phyloP scores from a whole-genome alignment of 37 sponge, comb jelly and placozoan genomes.

The Haliclona indistincta region DNA sequence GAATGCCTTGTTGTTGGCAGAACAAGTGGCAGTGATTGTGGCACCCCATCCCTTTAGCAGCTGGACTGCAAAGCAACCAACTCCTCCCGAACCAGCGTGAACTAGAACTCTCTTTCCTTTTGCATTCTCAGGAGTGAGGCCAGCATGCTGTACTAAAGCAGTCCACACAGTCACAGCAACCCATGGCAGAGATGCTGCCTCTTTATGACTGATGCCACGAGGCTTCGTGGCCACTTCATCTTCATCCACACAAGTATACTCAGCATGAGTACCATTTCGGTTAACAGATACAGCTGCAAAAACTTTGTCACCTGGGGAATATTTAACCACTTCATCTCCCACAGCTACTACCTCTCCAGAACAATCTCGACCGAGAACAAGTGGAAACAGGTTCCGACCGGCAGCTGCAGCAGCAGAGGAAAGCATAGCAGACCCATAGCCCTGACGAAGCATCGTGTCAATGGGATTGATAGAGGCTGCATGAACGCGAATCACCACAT shows the following conservation, averaged over 20 bases:
- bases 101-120: constrained; percentile 71
- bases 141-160: constrained; percentile 74
- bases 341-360: constrained; percentile 84
- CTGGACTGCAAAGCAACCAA: constrained; percentile 81
- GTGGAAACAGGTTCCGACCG: constrained; percentile 42
- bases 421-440: constrained; percentile 46
- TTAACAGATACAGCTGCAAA: constrained; percentile 43
- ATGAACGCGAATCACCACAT: constrained; percentile 73
- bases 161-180: constrained; percentile 76
- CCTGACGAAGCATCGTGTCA: constrained; percentile 54
- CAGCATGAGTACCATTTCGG: constrained; percentile 59
- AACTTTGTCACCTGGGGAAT: constrained; percentile 71
- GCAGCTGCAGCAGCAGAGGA: neutral
- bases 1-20: constrained; percentile 36
- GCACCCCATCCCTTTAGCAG: constrained; percentile 90
- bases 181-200: constrained; percentile 82
- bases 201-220: constrained; percentile 39
- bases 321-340: constrained; percentile 64
- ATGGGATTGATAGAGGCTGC: constrained; percentile 73
- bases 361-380: constrained; percentile 81
- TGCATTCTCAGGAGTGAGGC: constrained; percentile 44
- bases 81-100: constrained; percentile 77
- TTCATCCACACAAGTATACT: constrained; percentile 52
- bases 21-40: constrained; percentile 70
- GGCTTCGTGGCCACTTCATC: constrained; percentile 59